Evolutionary conservation across 2,888 invertebrate genomes (phyloP), one percentile per base, ranked within the genome.

Genomic region (Oligia latruncula): DNA sequence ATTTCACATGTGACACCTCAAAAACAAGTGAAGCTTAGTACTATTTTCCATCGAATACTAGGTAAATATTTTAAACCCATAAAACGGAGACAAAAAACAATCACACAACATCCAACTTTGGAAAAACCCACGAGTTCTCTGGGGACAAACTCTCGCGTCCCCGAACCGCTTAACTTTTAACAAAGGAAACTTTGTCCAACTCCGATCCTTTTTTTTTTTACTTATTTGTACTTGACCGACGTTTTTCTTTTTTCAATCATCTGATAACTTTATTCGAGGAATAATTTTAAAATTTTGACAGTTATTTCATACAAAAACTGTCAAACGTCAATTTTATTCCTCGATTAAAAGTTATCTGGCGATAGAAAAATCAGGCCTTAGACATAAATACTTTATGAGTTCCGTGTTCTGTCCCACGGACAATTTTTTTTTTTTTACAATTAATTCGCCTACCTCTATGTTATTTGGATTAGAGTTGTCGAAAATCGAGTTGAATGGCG

Each of bases 321-420:
- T 49, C 49, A 13, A 49, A 49, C 43, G 8, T 43, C 43, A 49
- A 13, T 49, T 49, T 46, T 46, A 13, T 46, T 46, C 46, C 2
- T 13, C 13, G 11, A 9, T 13, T 49, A 13, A 13, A 43, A 49
- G 49, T 49, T 49, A 13, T 49, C 13, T 13, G 13, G 49, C 49
- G 49, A 9, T 13, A 4, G 3, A 49, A 13, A 49, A 49, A 49
- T 49, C 13, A 4, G 13, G 0, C 49, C 13, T 77, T 20, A 52
- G 65, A 40, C 29, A 58, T 82, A 82, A 75, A 84, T 82, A 84
- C 68, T 78, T 82, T 66, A 84, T 66, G 35, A 75, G 66, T 74
- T 74, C 64, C 15, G 60, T 68, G 52, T 55, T 55, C 17, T 64
- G 55, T 43, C 77, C 55, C 74, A 52, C n/a, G 46, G 58, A 66